Conservation (phyloP, 2,113 vertebrate genomes). For the Circaetus gallicus region DNA sequence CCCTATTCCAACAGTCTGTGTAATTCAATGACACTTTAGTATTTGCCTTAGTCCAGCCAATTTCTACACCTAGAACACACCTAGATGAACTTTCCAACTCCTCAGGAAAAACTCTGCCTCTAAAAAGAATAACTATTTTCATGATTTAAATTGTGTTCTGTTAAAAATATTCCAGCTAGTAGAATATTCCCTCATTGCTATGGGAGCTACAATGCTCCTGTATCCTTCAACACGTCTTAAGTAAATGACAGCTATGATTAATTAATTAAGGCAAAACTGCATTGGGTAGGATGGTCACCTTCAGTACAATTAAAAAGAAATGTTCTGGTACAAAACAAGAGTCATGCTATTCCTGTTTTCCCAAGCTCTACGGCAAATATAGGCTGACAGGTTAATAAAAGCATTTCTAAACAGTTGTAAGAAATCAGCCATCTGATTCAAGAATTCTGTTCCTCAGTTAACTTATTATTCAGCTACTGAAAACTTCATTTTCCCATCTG, state of each 20-base stretch:
- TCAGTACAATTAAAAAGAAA: neutral
- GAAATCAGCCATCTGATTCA: neutral
- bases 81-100: neutral
- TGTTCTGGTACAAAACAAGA: neutral
- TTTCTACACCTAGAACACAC: neutral
- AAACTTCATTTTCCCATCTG: constrained; percentile 30
- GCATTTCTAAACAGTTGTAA: neutral
- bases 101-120: neutral
- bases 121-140: neutral
- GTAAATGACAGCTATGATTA: neutral
- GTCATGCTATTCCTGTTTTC: neutral
- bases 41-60: neutral
- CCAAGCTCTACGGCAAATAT: neutral
- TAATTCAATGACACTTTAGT: neutral
- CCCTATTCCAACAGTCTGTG: neutral
- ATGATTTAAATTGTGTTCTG: neutral
- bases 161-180: neutral
- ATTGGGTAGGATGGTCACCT: neutral
- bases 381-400: constrained; percentile 7
- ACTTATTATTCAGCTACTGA: constrained; percentile 16
- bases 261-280: neutral
- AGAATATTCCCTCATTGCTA: neutral
- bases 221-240: neutral
- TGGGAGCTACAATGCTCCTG: neutral
- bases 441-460: neutral